Evolutionary conservation across 1,140 invertebrate species (phyloP).

Genomic region (Lasaia peninsularis): DNA sequence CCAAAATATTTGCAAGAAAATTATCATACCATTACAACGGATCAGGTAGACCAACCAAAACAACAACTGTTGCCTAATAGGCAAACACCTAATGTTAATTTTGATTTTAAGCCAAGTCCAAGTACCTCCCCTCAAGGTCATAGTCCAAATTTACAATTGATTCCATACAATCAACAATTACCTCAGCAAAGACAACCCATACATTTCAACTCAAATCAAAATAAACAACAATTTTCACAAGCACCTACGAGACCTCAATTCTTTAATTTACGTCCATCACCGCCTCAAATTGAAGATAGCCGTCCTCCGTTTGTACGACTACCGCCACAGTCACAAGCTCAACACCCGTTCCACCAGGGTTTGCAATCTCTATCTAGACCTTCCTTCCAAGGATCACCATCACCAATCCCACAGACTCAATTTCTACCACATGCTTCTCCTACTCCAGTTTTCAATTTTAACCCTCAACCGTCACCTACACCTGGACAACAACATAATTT

Average conservation of each 20-base stretch:
- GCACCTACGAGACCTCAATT: conserved; percentile 54
- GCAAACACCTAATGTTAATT: conserved; percentile 52
- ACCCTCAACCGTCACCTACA: conserved; percentile 54
- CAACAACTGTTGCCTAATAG: conserved; percentile 53
- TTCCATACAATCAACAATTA: conserved; percentile 54
- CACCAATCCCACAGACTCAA: conserved; percentile 51
- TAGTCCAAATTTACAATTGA: conserved; percentile 47
- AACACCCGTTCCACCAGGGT: conserved; percentile 67
- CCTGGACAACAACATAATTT: conserved; percentile 41
- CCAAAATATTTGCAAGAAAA: conserved; percentile 76
- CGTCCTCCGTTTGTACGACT: conserved; percentile 59
- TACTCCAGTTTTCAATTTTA: conserved; percentile 58
- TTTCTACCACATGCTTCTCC: conserved; percentile 67
- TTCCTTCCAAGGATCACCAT: conserved; percentile 36
- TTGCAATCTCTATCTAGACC: conserved; percentile 44
- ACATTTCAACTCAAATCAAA: conserved; percentile 60
- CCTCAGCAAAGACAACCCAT: conserved; percentile 58
- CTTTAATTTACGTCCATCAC: conserved; percentile 74
- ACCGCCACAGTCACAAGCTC: conserved; percentile 47
- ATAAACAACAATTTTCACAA: conserved; percentile 43
- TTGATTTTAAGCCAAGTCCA: conserved; percentile 45
- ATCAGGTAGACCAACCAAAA: conserved; percentile 65
- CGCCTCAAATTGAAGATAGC: conserved; percentile 65
- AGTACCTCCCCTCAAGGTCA: conserved; percentile 52
- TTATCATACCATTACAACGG: conserved; percentile 75